Conservation (phyloP, 2,113 vertebrate species). For the Syrrhaptes paradoxus region DNA sequence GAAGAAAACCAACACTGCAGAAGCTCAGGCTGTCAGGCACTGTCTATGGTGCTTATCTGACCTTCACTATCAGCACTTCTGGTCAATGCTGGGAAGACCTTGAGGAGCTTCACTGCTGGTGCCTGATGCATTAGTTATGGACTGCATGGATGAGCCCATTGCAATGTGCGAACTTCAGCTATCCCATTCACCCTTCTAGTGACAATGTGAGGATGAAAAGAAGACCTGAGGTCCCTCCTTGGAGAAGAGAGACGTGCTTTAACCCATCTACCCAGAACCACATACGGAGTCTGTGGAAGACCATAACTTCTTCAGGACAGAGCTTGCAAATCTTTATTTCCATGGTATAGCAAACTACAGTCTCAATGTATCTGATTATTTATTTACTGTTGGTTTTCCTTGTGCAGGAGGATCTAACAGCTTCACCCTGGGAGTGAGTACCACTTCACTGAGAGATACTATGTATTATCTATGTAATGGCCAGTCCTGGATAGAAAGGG, state of each 20-base stretch:
- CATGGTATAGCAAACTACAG: not conserved
- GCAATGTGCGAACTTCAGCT: not conserved
- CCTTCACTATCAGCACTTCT: not conserved
- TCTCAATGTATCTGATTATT: not conserved
- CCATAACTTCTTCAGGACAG: not conserved
- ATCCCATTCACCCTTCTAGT: not conserved
- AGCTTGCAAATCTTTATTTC: not conserved
- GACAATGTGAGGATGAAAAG: not conserved
- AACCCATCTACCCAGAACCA: not conserved
- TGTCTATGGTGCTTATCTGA: not conserved
- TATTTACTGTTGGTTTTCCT: not conserved
- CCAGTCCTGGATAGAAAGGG: not conserved
- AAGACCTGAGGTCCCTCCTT: not conserved
- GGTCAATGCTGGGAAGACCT: not conserved
- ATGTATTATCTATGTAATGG: not conserved
- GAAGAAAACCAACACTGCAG: conserved; percentile 3
- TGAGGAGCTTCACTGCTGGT: not conserved
- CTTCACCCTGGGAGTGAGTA: not conserved
- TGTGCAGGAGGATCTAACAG: not conserved
- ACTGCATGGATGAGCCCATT: not conserved
- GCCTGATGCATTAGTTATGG: fast-evolving
- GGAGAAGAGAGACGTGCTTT: not conserved
- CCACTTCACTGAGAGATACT: not conserved
- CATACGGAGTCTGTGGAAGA: not conserved
- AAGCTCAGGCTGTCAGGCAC: conserved; percentile 6